Conservation (phyloP, 2,888 invertebrate genomes). For the Meghimatium bilineatum region DNA sequence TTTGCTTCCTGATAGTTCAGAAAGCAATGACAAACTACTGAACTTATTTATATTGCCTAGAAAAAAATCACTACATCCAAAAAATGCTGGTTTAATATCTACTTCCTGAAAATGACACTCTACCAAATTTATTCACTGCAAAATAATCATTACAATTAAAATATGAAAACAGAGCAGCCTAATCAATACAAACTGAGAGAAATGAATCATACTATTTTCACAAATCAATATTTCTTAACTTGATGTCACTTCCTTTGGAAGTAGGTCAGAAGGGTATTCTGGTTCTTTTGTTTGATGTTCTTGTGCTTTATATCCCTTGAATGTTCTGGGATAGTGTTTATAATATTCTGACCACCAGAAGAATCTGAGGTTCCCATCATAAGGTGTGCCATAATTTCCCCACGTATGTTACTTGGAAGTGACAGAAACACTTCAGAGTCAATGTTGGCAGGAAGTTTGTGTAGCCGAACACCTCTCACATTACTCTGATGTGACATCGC, state of each 20-base stretch:
- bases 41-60: no score
- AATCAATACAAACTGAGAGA: not conserved
- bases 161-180: not conserved
- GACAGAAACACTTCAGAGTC: slow-evolving; percentile 61
- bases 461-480: not conserved
- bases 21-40: no score
- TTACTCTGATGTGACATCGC: not conserved
- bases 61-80: no score
- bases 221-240: not conserved
- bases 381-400: slow-evolving; percentile 58
- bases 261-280: slow-evolving; percentile 32
- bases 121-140: no score
- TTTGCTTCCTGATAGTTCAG: no score
- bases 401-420: slow-evolving; percentile 62
- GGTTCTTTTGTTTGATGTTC: not conserved
- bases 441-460: slow-evolving; percentile 53
- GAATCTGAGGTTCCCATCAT: slow-evolving; percentile 46
- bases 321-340: not conserved
- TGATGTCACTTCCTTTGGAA: not conserved
- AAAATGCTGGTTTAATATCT: no score
- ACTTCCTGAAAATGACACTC: no score
- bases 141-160: not conserved
- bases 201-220: not conserved
- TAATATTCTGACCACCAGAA: not conserved
- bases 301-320: not conserved